Percentiles rank a stretch among this genome's conserved stretches.
Evolutionary conservation across 2,113 vertebrate genomes (phyloP).

Genomic region (Alces alces): DNA sequence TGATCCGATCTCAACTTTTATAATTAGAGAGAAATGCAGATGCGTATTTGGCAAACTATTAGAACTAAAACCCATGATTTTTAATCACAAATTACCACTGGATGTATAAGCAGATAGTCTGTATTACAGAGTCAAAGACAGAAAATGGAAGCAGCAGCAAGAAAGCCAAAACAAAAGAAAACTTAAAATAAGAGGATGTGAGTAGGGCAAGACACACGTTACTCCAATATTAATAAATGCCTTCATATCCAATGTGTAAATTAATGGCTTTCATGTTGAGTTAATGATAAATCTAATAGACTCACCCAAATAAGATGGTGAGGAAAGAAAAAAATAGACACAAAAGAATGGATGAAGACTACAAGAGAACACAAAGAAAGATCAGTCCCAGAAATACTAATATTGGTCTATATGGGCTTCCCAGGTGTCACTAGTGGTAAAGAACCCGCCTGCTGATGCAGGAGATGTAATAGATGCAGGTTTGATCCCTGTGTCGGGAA

Average conservation of each 20-base stretch:
- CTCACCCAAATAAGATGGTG: background rate
- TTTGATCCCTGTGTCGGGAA: fast-evolving
- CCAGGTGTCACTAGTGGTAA: background rate
- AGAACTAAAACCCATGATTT: background rate
- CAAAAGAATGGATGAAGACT: background rate
- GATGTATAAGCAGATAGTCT: background rate
- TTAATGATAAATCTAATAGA: background rate
- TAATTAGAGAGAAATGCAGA: slow-evolving; percentile 5
- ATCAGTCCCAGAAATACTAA: background rate
- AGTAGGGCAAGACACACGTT: background rate
- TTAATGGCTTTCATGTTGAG: background rate
- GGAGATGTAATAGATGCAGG: background rate
- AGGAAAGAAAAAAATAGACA: background rate
- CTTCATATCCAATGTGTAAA: background rate
- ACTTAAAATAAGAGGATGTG: background rate
- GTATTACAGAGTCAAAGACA: background rate
- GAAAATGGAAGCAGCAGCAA: background rate
- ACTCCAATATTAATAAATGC: background rate
- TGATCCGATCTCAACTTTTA: slow-evolving; percentile 1
- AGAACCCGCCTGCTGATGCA: background rate
- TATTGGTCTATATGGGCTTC: background rate
- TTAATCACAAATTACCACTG: background rate
- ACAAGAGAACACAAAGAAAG: background rate
- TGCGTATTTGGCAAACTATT: background rate
- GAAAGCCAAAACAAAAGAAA: background rate